Percentiles rank a stretch among this genome's conserved stretches.
Conservation (phyloP, 2,888 invertebrate genomes). For the Scaptomyza tumidula region DNA sequence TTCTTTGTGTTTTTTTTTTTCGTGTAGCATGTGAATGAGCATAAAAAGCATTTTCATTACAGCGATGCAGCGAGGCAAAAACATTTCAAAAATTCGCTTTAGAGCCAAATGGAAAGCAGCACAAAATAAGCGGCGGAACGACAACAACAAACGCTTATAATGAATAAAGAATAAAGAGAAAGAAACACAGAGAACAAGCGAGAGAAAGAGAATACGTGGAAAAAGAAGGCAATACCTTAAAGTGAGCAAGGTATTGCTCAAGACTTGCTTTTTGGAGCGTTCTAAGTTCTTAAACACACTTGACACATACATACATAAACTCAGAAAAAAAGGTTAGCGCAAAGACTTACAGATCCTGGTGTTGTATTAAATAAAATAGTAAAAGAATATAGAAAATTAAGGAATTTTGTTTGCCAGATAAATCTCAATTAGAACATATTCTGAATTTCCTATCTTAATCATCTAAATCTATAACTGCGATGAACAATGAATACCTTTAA, state of each 20-base stretch:
- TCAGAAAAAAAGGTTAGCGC: too few species aligned
- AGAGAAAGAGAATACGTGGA: too few species aligned
- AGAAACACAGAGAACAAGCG: not conserved
- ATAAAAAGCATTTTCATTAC: constrained; percentile 72
- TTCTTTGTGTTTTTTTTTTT: constrained; percentile 7
- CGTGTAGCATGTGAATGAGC: constrained; percentile 53
- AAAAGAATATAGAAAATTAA: too few species aligned
- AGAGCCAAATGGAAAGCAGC: constrained; percentile 37
- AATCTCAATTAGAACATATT: too few species aligned
- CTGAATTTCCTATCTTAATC: too few species aligned
- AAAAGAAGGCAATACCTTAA: not conserved
- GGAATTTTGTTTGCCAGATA: too few species aligned
- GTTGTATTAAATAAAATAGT: too few species aligned
- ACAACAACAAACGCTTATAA: constrained; percentile 8
- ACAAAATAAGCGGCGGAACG: constrained; percentile 1
- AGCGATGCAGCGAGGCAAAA: constrained; percentile 51
- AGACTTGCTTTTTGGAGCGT: constrained; percentile 34
- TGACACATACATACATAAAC: not conserved
- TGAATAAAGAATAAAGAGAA: not conserved
- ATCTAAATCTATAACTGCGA: too few species aligned
- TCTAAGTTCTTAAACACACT: constrained; percentile 23
- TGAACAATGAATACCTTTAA: too few species aligned
- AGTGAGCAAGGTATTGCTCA: constrained; percentile 12
- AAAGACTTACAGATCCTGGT: too few species aligned
- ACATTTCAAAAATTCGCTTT: constrained; percentile 53